Evolutionary conservation across 2,113 vertebrate species (phyloP).

Genomic region (Aegotheles bennettii): DNA sequence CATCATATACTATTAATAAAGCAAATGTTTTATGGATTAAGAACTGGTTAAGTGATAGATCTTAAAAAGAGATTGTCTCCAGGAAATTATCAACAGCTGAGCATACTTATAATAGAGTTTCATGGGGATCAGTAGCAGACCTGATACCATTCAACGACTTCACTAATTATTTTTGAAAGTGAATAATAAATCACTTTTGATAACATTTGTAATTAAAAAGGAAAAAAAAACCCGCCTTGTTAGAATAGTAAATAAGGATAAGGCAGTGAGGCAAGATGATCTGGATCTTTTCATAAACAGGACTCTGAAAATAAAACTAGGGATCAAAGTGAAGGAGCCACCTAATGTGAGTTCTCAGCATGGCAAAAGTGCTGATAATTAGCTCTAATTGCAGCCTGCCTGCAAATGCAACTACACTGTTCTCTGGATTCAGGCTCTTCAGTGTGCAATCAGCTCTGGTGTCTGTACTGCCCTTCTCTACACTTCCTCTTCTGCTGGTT

Average conservation of each 20-base stretch:
- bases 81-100: constrained; percentile 62
- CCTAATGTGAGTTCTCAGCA: neutral
- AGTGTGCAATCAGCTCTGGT: neutral
- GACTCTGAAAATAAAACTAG: neutral
- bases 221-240: neutral
- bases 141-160: neutral
- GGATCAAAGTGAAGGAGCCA: neutral
- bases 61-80: constrained; percentile 47
- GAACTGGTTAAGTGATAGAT: constrained; percentile 54
- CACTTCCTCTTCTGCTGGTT: neutral
- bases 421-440: neutral
- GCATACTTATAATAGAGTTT: constrained; percentile 29
- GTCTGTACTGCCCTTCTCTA: neutral
- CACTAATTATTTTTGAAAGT: constrained; percentile 39
- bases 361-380: neutral
- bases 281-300: constrained; percentile 3
- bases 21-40: constrained; percentile 62
- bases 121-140: constrained; percentile 41
- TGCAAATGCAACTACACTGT: neutral
- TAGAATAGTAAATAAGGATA: neutral
- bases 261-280: neutral
- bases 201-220: constrained; percentile 9
- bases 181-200: constrained; percentile 31
- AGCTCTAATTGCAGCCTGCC: neutral
- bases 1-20: constrained; percentile 56